Evolutionary conservation across 2,888 invertebrate species (phyloP).

Genomic region (Sisyra nigra): DNA sequence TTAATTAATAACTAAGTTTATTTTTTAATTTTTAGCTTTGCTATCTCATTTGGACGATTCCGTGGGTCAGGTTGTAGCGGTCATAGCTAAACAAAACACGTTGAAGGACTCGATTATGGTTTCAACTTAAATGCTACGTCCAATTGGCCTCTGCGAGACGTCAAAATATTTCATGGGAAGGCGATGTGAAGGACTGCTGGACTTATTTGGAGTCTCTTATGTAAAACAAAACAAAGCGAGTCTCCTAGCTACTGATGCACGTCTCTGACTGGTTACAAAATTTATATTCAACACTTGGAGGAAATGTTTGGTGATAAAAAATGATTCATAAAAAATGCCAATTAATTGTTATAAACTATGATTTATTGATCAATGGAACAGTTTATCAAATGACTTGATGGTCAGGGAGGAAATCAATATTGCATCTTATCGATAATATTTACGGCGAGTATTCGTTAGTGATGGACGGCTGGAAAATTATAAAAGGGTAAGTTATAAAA

Average conservation of each 20-base stretch:
- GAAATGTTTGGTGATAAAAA: slow-evolving; percentile 27
- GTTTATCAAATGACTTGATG: slow-evolving; percentile 41
- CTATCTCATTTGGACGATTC: slow-evolving; percentile 71
- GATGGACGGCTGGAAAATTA: slow-evolving; percentile 57
- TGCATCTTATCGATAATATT: slow-evolving; percentile 81
- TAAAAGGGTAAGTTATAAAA: slow-evolving; percentile 37
- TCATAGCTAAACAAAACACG: too few species aligned
- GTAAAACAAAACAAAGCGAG: slow-evolving; percentile 37
- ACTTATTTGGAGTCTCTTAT: slow-evolving; percentile 59
- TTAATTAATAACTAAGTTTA: too few species aligned
- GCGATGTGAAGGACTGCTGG: too few species aligned
- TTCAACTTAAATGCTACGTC: slow-evolving; percentile 76
- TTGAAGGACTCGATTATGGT: too few species aligned
- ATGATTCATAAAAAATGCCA: background rate
- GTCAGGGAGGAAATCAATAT: slow-evolving; percentile 44
- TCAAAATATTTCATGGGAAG: too few species aligned
- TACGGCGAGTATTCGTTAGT: slow-evolving; percentile 54
- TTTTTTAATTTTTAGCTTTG: slow-evolving; percentile 36
- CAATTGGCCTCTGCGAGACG: slow-evolving; percentile 68
- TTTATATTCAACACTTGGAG: slow-evolving; percentile 52
- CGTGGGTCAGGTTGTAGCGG: too few species aligned
- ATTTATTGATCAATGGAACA: slow-evolving; percentile 51
- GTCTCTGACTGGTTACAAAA: slow-evolving; percentile 85
- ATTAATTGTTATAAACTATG: slow-evolving; percentile 7
- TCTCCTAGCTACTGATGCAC: slow-evolving; percentile 57